phyloP scores from a whole-genome alignment of 1,140 invertebrate genomes.

The Drosophila serrata region DNA sequence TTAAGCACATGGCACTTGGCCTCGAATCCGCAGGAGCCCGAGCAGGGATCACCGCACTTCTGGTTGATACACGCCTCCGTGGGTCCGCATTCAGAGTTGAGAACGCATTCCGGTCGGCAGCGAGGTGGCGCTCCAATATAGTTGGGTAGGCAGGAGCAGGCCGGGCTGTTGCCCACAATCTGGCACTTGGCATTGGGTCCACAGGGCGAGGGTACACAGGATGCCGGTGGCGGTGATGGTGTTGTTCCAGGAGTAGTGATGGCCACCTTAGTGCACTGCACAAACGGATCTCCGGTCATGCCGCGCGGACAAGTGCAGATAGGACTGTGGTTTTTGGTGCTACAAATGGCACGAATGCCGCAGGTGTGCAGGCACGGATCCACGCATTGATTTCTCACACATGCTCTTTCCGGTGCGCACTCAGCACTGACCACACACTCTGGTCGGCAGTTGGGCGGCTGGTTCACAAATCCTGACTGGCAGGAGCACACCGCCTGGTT shows the following conservation, averaged over 20 bases:
- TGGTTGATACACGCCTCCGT: slow-evolving; percentile 90
- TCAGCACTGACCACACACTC: slow-evolving; percentile 89
- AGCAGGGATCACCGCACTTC: slow-evolving; percentile 92
- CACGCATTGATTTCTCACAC: slow-evolving; percentile 90
- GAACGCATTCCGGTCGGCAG: slow-evolving; percentile 91
- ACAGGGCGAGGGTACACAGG: slow-evolving; percentile 92
- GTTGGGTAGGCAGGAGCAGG: slow-evolving; percentile 91
- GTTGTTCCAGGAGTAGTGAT: slow-evolving; percentile 68
- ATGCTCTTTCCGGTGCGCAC: slow-evolving; percentile 89
- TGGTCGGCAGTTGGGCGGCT: slow-evolving; percentile 91
- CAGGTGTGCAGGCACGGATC: slow-evolving; percentile 91
- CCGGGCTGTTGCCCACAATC: slow-evolving; percentile 89
- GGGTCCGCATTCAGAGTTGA: slow-evolving; percentile 91
- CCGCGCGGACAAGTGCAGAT: slow-evolving; percentile 88
- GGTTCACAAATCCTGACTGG: slow-evolving; percentile 90
- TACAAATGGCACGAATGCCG: slow-evolving; percentile 88
- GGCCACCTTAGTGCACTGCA: slow-evolving; percentile 84
- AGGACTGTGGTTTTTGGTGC: slow-evolving; percentile 88
- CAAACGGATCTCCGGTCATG: slow-evolving; percentile 89
- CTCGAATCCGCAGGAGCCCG: slow-evolving; percentile 90
- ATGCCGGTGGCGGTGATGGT: slow-evolving; percentile 87
- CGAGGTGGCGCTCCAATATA: slow-evolving; percentile 91
- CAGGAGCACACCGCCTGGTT: slow-evolving; percentile 90
- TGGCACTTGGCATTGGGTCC: slow-evolving; percentile 93
- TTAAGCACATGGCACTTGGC: slow-evolving; percentile 89